Evolutionary conservation across 2,888 invertebrate genomes (phyloP).

Genomic region (Sericinus montela): DNA sequence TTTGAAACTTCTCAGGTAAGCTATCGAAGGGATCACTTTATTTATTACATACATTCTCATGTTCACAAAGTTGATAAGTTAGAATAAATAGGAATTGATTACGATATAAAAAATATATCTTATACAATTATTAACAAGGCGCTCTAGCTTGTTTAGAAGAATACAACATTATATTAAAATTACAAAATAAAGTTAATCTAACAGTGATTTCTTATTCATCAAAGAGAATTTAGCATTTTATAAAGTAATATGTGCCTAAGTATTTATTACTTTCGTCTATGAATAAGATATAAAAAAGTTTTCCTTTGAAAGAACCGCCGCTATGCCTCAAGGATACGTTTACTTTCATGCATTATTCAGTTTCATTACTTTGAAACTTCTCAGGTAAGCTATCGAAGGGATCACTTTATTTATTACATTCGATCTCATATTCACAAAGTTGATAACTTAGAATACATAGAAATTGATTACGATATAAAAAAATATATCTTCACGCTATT

Average conservation of each 20-base stretch:
- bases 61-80: background rate
- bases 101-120: too few relatives aligned
- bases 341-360: slow-evolving; percentile 16
- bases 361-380: slow-evolving; percentile 14
- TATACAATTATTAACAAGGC: too few relatives aligned
- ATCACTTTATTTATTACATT: slow-evolving; percentile 6
- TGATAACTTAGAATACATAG: too few relatives aligned
- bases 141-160: too few relatives aligned
- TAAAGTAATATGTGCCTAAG: too few relatives aligned
- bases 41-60: slow-evolving; percentile 6
- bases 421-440: slow-evolving; percentile 6
- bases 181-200: too few relatives aligned
- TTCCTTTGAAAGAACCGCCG: background rate
- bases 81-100: too few relatives aligned
- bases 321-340: slow-evolving; percentile 8
- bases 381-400: slow-evolving; percentile 10
- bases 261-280: background rate
- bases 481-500: too few relatives aligned
- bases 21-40: slow-evolving; percentile 7
- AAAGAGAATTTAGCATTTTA: too few relatives aligned
- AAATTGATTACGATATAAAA: too few relatives aligned
- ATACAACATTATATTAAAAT: too few relatives aligned
- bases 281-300: background rate
- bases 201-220: too few relatives aligned
- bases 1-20: slow-evolving; percentile 7